phyloP scores from a whole-genome alignment of 2,888 invertebrate species.

The Opisthograptis luteolata region DNA sequence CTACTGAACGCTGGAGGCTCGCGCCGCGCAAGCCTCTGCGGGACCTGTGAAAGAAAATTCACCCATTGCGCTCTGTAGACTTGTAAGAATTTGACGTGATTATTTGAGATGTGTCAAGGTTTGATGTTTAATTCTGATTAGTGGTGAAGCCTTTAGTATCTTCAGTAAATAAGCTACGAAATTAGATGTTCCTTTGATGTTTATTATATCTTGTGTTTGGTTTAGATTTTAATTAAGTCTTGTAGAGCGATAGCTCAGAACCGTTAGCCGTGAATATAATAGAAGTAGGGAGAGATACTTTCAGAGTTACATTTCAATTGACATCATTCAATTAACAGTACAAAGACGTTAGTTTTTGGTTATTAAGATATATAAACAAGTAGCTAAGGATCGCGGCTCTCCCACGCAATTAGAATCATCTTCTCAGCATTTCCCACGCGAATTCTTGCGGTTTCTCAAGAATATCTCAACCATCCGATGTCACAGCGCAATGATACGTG shows the following conservation, averaged over 20 bases:
- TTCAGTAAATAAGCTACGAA: slow-evolving; percentile 25
- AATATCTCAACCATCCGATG: no score
- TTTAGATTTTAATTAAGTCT: slow-evolving; percentile 8
- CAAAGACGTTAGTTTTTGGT: background rate
- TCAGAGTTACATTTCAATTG: no score
- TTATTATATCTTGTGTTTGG: slow-evolving; percentile 4
- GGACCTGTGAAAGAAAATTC: slow-evolving; percentile 63
- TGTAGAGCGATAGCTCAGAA: background rate
- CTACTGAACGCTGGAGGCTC: slow-evolving; percentile 56
- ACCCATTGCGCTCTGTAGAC: slow-evolving; percentile 52
- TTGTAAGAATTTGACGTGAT: slow-evolving; percentile 58
- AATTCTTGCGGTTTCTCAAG: no score
- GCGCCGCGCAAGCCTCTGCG: slow-evolving; percentile 73
- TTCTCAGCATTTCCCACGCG: no score
- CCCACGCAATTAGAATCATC: no score
- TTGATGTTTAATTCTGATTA: slow-evolving; percentile 46
- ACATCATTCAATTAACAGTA: background rate
- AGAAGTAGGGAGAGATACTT: background rate
- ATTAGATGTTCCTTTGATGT: slow-evolving; percentile 25
- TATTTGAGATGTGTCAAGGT: slow-evolving; percentile 42
- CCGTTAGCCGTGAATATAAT: no score
- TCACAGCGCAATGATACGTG: no score
- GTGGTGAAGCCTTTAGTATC: slow-evolving; percentile 28
- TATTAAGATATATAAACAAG: no score
- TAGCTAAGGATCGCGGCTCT: no score